A percentile compares a stretch with the other conserved stretches of the same genome.
phyloP scores from a whole-genome alignment of 1,140 invertebrate species.

The Papilio dardanus region DNA sequence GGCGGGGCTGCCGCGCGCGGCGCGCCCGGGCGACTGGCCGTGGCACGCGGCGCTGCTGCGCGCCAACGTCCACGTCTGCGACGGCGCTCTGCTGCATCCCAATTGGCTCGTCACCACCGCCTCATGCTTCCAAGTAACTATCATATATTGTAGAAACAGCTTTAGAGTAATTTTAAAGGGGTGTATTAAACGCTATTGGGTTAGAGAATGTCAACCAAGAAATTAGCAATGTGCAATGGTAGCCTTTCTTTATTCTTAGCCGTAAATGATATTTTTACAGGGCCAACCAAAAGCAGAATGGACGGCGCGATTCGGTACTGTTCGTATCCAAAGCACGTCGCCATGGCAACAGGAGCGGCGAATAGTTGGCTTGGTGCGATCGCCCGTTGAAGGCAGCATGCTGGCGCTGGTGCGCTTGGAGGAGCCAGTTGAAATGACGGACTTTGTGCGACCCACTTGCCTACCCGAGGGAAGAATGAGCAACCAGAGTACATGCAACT shows the following conservation, averaged over 20 bases:
- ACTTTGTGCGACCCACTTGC: conserved; percentile 92
- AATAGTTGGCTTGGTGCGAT: conserved; percentile 94
- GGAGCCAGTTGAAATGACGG: conserved; percentile 88
- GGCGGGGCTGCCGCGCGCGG: no score
- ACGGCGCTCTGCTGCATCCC: conserved; percentile 89
- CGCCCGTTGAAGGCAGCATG: conserved; percentile 93
- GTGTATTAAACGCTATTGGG: no score
- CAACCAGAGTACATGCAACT: conserved; percentile 86
- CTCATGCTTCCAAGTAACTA: conserved; percentile 90
- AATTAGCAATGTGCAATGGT: not conserved
- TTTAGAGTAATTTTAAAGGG: no score
- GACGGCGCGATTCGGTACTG: conserved; percentile 90
- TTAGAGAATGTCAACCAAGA: not conserved
- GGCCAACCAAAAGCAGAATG: conserved; percentile 93
- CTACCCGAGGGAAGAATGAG: conserved; percentile 82
- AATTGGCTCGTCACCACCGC: conserved; percentile 93
- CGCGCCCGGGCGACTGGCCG: conserved; percentile 92
- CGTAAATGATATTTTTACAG: conserved; percentile 51
- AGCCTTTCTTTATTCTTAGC: not conserved
- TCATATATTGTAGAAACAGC: not conserved
- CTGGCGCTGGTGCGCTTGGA: conserved; percentile 92
- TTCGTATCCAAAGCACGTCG: conserved; percentile 89
- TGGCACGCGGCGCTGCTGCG: conserved; percentile 94
- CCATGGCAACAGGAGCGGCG: conserved; percentile 94
- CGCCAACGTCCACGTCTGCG: conserved; percentile 93